Conservation (phyloP, 1,140 invertebrate species). For the Geopemphigus sp. region DNA sequence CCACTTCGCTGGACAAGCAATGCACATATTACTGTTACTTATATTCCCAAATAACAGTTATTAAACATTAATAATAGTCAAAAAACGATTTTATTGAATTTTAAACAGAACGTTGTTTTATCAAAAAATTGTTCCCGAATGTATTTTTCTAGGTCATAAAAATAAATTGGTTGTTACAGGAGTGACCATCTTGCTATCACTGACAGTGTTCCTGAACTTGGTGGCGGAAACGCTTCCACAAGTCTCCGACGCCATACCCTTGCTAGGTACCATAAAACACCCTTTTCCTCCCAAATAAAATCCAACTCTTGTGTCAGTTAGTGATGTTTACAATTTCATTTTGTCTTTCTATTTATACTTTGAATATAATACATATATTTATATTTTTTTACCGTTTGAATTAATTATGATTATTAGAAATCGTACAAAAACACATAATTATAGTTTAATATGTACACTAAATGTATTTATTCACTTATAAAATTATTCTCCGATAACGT, state of each 20-base stretch:
- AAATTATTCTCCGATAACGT: no score
- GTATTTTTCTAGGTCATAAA: slow-evolving; percentile 44
- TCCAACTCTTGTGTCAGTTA: slow-evolving; percentile 19
- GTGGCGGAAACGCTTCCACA: slow-evolving; percentile 93
- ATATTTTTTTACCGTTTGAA: slow-evolving; percentile 50
- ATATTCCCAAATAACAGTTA: slow-evolving; percentile 4
- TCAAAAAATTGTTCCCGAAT: slow-evolving; percentile 32
- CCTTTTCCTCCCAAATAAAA: slow-evolving; percentile 38
- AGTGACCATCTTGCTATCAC: slow-evolving; percentile 98
- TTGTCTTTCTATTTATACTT: slow-evolving; percentile 52
- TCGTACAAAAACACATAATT: slow-evolving; percentile 31
- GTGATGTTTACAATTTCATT: slow-evolving; percentile 45
- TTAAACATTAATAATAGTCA: not conserved
- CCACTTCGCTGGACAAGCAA: slow-evolving; percentile 42
- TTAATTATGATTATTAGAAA: slow-evolving; percentile 40
- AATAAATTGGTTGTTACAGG: slow-evolving; percentile 69
- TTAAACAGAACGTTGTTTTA: slow-evolving; percentile 39
- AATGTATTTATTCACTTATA: no score
- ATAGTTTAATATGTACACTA: not conserved
- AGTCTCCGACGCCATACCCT: slow-evolving; percentile 89
- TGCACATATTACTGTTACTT: not conserved
- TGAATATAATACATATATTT: slow-evolving; percentile 50
- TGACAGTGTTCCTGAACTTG: slow-evolving; percentile 98
- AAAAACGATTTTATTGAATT: not conserved
- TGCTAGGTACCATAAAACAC: slow-evolving; percentile 72